Evolutionary conservation across 2,113 vertebrate species (phyloP).

Genomic region (Campylomormyrus numenius): DNA sequence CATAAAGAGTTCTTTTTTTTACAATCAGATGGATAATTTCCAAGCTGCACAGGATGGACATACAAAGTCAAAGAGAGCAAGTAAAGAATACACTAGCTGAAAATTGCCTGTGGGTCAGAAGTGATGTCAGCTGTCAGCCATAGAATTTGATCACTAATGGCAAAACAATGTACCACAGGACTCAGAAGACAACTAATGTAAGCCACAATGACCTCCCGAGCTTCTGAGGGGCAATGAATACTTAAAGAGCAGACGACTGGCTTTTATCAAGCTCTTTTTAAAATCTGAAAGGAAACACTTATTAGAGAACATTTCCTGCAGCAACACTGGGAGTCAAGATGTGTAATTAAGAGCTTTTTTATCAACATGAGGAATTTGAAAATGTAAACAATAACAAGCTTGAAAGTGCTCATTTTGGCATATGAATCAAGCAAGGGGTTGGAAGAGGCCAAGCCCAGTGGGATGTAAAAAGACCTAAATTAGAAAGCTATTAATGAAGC

Average conservation of each 20-base stretch:
- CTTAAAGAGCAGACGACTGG: background rate
- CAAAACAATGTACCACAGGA: background rate
- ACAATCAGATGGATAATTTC: background rate
- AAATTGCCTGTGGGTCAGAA: background rate
- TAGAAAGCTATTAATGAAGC: slow-evolving; percentile 14
- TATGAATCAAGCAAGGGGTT: background rate
- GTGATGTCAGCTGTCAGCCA: background rate
- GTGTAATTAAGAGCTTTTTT: slow-evolving; percentile 3
- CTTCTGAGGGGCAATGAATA: background rate
- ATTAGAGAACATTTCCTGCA: background rate
- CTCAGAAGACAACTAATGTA: background rate
- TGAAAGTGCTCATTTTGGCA: background rate
- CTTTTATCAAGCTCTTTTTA: background rate
- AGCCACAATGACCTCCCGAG: background rate
- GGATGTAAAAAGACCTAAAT: slow-evolving; percentile 9
- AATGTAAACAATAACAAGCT: slow-evolving; percentile 6
- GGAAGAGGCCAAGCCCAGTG: background rate
- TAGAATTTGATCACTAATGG: slow-evolving; percentile 2
- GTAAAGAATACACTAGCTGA: background rate
- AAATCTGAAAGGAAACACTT: background rate
- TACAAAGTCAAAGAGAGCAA: background rate
- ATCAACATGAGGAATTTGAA: background rate
- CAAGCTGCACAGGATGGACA: background rate
- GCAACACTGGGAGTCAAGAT: background rate
- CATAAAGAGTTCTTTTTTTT: background rate